Conservation (phyloP, 1,140 invertebrate species). For the Brachionus sp. region DNA sequence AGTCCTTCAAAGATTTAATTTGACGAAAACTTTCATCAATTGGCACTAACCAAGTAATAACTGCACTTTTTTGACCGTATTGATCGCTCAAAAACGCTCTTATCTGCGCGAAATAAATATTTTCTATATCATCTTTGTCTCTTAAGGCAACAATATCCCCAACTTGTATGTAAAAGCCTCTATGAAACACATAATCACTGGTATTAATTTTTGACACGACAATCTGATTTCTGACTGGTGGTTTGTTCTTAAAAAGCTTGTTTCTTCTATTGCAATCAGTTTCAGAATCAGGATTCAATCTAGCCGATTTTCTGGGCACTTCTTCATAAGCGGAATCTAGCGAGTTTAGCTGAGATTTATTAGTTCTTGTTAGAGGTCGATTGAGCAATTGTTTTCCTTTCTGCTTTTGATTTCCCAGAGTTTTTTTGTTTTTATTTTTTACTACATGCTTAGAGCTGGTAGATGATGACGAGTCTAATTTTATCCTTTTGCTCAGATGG, state of each 20-base stretch:
- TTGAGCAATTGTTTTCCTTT: not conserved
- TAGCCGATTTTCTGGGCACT: not conserved
- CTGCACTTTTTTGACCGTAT: constrained; percentile 86
- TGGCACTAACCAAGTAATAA: constrained; percentile 84
- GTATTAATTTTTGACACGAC: constrained; percentile 2
- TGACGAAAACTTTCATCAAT: constrained; percentile 71
- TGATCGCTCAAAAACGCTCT: constrained; percentile 82
- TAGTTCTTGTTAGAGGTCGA: constrained; percentile 18
- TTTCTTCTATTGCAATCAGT: not conserved
- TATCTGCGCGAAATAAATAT: constrained; percentile 81
- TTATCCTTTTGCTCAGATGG: constrained; percentile 35
- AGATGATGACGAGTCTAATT: not conserved
- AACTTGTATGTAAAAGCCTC: constrained; percentile 78
- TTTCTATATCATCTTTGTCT: constrained; percentile 66
- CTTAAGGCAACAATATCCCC: constrained; percentile 84
- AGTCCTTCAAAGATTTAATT: constrained; percentile 22
- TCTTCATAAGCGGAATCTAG: not conserved
- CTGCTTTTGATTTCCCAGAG: not conserved
- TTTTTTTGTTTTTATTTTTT: constrained; percentile 17
- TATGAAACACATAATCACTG: constrained; percentile 48
- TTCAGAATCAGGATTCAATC: not conserved
- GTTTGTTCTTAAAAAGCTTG: constrained; percentile 23
- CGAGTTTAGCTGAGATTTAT: not conserved
- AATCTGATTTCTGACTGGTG: not conserved
- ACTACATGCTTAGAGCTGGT: not conserved